Percentiles rank a stretch among this genome's conserved stretches.
These are phyloP conservation scores for Monodelphis domestica DNA, from an alignment of 2,797 vertebrate genomes.

Conservation along the genomic window DNA sequence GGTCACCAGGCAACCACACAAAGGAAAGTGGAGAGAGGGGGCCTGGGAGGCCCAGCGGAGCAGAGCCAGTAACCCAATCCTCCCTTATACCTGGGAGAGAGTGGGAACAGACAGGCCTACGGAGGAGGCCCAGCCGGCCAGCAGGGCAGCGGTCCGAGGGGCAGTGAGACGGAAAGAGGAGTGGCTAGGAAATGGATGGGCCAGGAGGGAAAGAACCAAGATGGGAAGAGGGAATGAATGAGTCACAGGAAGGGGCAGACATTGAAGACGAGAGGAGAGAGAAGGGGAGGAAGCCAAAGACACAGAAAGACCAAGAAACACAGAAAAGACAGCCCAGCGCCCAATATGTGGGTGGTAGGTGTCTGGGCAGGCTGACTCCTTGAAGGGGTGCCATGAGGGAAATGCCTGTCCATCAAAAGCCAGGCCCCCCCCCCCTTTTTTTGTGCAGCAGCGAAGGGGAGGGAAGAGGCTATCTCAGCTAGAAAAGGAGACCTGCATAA, in stretches of 20 bases:
- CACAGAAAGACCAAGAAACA: slow-evolving; percentile 7
- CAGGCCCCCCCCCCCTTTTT: not conserved
- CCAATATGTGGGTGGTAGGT: slow-evolving; percentile 23
- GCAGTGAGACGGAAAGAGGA: slow-evolving; percentile 56
- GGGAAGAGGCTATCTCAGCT: not conserved
- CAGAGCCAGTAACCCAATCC: slow-evolving; percentile 76
- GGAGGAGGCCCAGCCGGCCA: slow-evolving; percentile 28
- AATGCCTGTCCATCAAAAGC: not conserved
- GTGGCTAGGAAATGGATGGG: slow-evolving; percentile 15
- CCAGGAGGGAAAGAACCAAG: not conserved
- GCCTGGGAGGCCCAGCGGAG: slow-evolving; percentile 67
- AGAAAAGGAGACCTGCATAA: not conserved
- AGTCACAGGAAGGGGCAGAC: not conserved
- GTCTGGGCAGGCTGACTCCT: not conserved
- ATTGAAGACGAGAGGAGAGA: not conserved
- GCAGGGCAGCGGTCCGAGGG: slow-evolving; percentile 29
- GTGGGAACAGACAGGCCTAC: not conserved
- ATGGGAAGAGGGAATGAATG: not conserved
- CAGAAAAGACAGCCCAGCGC: not conserved
- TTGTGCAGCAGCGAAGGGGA: not conserved
- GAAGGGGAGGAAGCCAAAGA: slow-evolving; percentile 29
- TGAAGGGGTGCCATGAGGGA: not conserved
- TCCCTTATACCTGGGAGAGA: slow-evolving; percentile 56
- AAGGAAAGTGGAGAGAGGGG: slow-evolving; percentile 79
- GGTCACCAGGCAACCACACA: slow-evolving; percentile 85